Evolutionary conservation across 2,113 vertebrate species (phyloP), one percentile per base, ranked within the genome.

Genomic region (Mesitornis unicolor): DNA sequence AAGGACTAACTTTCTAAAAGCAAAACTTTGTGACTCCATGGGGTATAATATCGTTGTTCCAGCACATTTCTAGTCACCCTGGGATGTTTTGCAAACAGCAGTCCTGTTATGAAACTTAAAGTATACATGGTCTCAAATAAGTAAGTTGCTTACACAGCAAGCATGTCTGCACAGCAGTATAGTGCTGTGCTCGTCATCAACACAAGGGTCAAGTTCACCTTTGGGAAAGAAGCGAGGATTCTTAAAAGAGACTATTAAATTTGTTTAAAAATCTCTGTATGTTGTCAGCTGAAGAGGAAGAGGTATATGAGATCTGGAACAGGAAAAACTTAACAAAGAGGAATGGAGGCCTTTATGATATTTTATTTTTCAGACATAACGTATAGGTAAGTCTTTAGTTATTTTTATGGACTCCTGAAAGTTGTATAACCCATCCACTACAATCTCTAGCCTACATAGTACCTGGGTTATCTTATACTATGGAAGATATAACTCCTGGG

Each of bases 81-180:
- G 89, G 83, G 54, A 77, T 79, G 75, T 91, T 96, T 85, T 91
- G 87, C 73, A 70, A 94, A 53, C 70, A 91, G 33, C 70, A 79
- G 35, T 57, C 59, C 33, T 79, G n/a, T 50, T 33, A 26, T 19
- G 35, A 83, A 83, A 35, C 14, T 80, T 67, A 84, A 71, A 69
- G 26, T 15, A 33, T 61, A 40, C 43, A 17, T 10, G 15, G 10
- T 67, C 70, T 73, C 59, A 54, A 65, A 65, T 22, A 92, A 78
- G 54, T 68, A 42, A 1, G 16, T 42, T 83, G 53, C 50, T 69
- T 36, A 56, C 31, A 65, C 21, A 84, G 40, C 18, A 73, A 76
- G 12, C 2, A 6, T 56, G 51, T 36, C 69, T 82, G 47, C 69
- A 31, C 33, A 95, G 60, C 65, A 79, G 38, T 69, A 8, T 2